Evolutionary conservation across 2,113 vertebrate species (phyloP).

Genomic region (Formicarius rufipectus): DNA sequence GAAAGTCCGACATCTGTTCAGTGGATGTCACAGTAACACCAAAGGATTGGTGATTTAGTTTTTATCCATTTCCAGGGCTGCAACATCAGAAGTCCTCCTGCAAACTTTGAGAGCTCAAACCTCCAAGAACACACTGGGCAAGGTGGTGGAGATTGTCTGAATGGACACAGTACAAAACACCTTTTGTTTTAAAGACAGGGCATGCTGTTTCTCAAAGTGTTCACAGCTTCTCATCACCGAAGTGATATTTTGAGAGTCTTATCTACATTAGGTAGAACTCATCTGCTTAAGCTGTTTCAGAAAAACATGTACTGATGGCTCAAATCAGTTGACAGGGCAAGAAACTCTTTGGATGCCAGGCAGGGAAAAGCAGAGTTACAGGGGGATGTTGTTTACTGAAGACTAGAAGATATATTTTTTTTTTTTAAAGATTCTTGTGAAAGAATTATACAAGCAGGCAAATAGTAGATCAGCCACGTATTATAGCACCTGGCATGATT

Average conservation of each 20-base stretch:
- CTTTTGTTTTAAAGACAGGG: background rate
- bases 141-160: background rate
- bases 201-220: background rate
- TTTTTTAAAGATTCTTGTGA: background rate
- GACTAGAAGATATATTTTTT: background rate
- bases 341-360: background rate
- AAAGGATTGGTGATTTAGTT: background rate
- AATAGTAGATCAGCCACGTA: background rate
- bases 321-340: background rate
- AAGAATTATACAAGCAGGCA: background rate
- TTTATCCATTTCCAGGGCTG: background rate
- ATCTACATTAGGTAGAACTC: background rate
- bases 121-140: background rate
- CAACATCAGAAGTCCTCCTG: background rate
- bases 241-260: background rate
- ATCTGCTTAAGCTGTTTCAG: background rate
- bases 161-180: fast-evolving
- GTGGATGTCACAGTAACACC: background rate
- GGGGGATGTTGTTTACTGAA: background rate
- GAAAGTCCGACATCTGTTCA: background rate
- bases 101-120: background rate
- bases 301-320: background rate
- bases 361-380: background rate
- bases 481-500: background rate
- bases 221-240: background rate